A percentile compares a stretch with the other conserved stretches of the same genome.
phyloP scores from a whole-genome alignment of 2,113 vertebrate species.

The Camelus bactrianus region DNA sequence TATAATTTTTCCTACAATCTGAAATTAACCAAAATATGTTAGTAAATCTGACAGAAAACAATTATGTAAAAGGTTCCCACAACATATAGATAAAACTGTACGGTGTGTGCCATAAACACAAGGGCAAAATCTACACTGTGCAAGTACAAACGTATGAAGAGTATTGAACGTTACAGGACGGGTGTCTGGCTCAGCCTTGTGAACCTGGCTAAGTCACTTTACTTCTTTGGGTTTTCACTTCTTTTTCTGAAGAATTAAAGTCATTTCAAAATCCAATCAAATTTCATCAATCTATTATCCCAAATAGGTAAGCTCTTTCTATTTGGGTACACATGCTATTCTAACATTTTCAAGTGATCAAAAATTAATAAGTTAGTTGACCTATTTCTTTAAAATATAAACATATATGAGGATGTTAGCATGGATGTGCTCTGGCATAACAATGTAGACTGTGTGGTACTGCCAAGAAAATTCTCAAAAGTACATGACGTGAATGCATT shows the following conservation, averaged over 20 bases:
- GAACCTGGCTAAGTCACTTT: background rate
- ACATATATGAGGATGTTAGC: background rate
- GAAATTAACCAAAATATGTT: background rate
- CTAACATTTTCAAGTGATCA: background rate
- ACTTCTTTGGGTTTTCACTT: background rate
- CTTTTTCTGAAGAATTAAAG: constrained; percentile 37
- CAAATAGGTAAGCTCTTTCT: background rate
- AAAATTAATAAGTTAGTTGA: background rate
- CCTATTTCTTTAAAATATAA: background rate
- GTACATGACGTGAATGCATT: background rate
- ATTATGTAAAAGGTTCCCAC: background rate
- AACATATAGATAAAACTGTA: background rate
- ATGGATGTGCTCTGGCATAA: background rate
- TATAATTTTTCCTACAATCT: background rate
- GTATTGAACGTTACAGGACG: background rate
- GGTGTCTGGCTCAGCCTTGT: background rate
- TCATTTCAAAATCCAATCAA: background rate
- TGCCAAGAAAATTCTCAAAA: background rate
- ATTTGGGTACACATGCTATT: background rate
- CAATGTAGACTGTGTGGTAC: too few relatives aligned
- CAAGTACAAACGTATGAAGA: background rate
- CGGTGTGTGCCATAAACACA: background rate
- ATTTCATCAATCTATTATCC: background rate
- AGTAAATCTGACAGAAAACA: background rate
- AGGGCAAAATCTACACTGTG: background rate